These are phyloP conservation scores for Crotophaga sulcirostris DNA, from an alignment of 2,113 vertebrate species.

Conservation along the genomic window DNA sequence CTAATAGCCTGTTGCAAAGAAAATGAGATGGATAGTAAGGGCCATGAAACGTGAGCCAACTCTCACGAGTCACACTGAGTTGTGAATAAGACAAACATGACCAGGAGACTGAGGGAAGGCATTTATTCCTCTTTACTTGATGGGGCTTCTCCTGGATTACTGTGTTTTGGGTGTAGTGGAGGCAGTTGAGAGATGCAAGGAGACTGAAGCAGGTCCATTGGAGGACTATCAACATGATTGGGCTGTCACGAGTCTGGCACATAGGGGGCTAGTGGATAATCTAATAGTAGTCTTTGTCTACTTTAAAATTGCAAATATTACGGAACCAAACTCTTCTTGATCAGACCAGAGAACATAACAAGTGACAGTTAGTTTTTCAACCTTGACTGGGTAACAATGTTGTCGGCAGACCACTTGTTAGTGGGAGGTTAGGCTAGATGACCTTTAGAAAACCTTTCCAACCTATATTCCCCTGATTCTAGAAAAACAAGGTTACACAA, in stretches of 20 bases:
- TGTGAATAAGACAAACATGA: background rate
- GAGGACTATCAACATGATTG: background rate
- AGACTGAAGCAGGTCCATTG: background rate
- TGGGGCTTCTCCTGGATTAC: background rate
- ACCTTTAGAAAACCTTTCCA: background rate
- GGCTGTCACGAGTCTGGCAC: background rate
- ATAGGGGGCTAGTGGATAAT: background rate
- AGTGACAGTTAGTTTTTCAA: background rate
- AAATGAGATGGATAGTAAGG: background rate
- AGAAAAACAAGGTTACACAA: background rate
- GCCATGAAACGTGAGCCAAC: background rate
- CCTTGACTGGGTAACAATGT: background rate
- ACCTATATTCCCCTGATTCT: background rate
- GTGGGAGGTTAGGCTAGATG: background rate
- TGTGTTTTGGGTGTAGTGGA: background rate
- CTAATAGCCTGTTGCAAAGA: background rate
- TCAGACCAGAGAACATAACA: background rate
- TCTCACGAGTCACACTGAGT: background rate
- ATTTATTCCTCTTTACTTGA: background rate
- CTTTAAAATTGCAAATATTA: background rate
- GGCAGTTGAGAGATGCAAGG: background rate
- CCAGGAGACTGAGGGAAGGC: background rate
- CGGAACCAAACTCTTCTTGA: background rate
- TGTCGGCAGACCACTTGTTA: background rate
- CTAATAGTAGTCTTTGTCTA: background rate